phyloP scores from a whole-genome alignment of 2,888 invertebrate species.

The Holacanthella duospinosa region DNA sequence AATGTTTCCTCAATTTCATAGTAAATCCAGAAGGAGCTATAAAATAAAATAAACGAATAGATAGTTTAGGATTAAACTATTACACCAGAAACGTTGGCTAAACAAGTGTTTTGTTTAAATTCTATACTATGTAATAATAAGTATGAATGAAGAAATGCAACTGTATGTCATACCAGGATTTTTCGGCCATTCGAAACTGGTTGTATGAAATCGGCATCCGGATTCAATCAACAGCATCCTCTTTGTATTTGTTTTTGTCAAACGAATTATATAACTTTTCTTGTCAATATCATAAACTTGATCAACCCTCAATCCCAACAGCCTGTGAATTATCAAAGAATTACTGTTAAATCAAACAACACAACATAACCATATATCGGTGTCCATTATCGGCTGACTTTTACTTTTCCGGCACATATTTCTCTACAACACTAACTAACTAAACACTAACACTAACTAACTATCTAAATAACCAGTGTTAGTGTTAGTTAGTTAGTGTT shows the following conservation, averaged over 20 bases:
- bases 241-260: slow-evolving; percentile 79
- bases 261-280: slow-evolving; percentile 83
- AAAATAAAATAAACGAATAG: neutral
- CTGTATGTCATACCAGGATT: slow-evolving; percentile 50
- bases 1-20: slow-evolving; percentile 97
- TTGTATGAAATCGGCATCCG: slow-evolving; percentile 83
- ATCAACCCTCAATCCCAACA: slow-evolving; percentile 83
- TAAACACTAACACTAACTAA: no score
- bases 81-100: neutral
- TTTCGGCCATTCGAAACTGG: slow-evolving; percentile 97
- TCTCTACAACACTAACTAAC: no score
- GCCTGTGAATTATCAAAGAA: slow-evolving; percentile 51
- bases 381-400: no score
- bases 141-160: slow-evolving; percentile 35
- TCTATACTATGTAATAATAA: slow-evolving; percentile 44
- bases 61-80: no score
- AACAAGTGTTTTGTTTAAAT: no score
- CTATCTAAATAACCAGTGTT: no score
- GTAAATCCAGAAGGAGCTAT: slow-evolving; percentile 83
- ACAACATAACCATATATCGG: slow-evolving; percentile 4
- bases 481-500: no score
- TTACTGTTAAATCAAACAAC: no score
- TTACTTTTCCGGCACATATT: no score
- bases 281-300: slow-evolving; percentile 97
- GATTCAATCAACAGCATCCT: slow-evolving; percentile 82